Base-by-base conservation (phyloP, 2,888 invertebrate species). In the Eucera pruinosa region DNA sequence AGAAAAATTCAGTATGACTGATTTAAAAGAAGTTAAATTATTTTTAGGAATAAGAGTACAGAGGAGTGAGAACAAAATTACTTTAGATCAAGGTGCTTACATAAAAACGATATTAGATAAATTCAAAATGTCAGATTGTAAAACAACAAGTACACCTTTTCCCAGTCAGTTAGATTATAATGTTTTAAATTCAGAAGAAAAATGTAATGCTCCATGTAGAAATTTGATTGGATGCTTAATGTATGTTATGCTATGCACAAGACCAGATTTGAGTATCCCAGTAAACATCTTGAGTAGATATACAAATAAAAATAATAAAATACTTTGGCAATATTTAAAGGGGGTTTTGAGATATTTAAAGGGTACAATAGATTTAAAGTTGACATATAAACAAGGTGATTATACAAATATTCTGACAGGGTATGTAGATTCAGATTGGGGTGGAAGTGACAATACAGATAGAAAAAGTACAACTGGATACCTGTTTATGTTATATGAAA, bases 401-500 rank as follows among this genome's bases (percentile, higher is more conserved):
- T 43, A 43, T 43, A 43, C n/a, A 3, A 9, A 43, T n/a, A n/a
- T 43, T n/a, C 1, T 43, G n/a, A 43, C 5, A 4, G 41, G 45
- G 1, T 20, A 45, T 45, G 45, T 7, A 2, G 45, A 45, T 7
- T 18, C 20, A 7, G 9, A 41, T 45, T 45, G 45, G 20, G 45
- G 20, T 2, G 45, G 45, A 0, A 4, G 13, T 7, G 45, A 45
- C 20, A 6, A 6, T 7, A 45, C 1, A 7, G 45, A 52, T 18
- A 67, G 67, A 55, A 72, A 74, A 61, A 81, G 81, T 68, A 81
- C 76, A 48, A 73, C 78, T 13, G 80, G 76, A 27, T 80, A 72
- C 48, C 54, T 82, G 25, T 80, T 80, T 67, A 65, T 66, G 57
- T 68, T 81, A 52, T 78, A 57, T 55, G 69, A 81, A 47, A 18